Evolutionary conservation across 2,113 vertebrate genomes (phyloP).

Genomic region (Phocoena phocoena): DNA sequence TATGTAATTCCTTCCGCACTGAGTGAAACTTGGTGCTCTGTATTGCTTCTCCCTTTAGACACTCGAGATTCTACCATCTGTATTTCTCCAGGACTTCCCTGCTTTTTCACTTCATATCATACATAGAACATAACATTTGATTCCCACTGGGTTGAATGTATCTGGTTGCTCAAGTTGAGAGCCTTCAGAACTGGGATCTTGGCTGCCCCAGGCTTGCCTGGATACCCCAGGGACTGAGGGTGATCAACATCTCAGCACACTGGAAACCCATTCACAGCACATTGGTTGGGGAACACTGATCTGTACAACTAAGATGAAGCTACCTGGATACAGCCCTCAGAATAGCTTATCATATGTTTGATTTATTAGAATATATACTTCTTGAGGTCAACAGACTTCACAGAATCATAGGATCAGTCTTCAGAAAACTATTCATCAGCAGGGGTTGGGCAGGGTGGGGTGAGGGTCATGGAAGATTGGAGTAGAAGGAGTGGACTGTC

Average conservation of each 20-base stretch:
- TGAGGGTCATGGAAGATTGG: not conserved
- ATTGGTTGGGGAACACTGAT: not conserved
- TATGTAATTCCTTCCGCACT: not conserved
- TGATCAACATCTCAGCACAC: not conserved
- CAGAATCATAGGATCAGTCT: not conserved
- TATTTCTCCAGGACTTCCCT: not conserved
- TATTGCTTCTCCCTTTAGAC: not conserved
- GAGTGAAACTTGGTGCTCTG: not conserved
- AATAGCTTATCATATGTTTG: not conserved
- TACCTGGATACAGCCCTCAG: not conserved
- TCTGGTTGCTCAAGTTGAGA: not conserved
- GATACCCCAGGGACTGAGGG: not conserved
- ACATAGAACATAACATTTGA: slow-evolving; percentile 20
- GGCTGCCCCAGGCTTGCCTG: not conserved
- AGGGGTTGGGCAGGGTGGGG: not conserved
- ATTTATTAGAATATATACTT: not conserved
- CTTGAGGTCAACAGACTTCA: not conserved
- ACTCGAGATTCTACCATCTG: not conserved
- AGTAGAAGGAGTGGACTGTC: not conserved
- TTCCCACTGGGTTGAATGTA: not conserved
- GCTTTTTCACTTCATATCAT: not conserved
- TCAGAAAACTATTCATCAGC: not conserved
- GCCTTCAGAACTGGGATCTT: not conserved
- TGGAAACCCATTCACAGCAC: not conserved
- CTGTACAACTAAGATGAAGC: not conserved